Conservation (phyloP, 2,113 vertebrate genomes). For the Chinchilla lanigera region DNA sequence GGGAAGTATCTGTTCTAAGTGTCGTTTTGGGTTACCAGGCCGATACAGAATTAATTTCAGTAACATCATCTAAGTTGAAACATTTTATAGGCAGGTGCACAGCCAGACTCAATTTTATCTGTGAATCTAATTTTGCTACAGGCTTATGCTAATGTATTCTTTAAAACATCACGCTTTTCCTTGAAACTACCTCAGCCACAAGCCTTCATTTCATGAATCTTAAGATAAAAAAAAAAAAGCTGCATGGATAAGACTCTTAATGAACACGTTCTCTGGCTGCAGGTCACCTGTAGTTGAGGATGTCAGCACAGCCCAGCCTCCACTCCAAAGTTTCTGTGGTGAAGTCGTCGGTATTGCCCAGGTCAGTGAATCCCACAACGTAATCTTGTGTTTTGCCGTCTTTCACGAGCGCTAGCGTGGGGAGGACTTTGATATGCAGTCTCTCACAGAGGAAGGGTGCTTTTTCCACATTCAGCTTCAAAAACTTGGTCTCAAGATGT, state of each 20-base stretch:
- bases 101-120: not conserved
- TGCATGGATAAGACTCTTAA: not conserved
- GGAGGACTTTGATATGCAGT: slow-evolving; percentile 95
- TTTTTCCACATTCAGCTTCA: slow-evolving; percentile 97
- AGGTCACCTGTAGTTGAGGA: slow-evolving; percentile 96
- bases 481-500: slow-evolving; percentile 97
- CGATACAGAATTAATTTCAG: not conserved
- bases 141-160: not conserved
- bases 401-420: slow-evolving; percentile 94
- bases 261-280: not conserved
- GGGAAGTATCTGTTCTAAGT: not conserved
- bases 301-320: slow-evolving; percentile 94
- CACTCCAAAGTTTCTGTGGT: slow-evolving; percentile 96
- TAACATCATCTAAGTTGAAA: not conserved
- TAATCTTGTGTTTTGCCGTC: slow-evolving; percentile 98
- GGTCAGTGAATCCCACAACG: slow-evolving; percentile 94
- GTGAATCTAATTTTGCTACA: not conserved
- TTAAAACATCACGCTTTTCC: not conserved
- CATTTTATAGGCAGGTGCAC: not conserved
- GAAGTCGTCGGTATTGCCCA: slow-evolving; percentile 98
- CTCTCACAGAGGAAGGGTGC: slow-evolving; percentile 97
- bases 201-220: slow-evolving; percentile 16
- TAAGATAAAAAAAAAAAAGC: slow-evolving; percentile 37
- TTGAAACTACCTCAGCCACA: not conserved
- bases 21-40: not conserved